Conservation (phyloP, 2,797 vertebrate species). For the Graptemys geographica region DNA sequence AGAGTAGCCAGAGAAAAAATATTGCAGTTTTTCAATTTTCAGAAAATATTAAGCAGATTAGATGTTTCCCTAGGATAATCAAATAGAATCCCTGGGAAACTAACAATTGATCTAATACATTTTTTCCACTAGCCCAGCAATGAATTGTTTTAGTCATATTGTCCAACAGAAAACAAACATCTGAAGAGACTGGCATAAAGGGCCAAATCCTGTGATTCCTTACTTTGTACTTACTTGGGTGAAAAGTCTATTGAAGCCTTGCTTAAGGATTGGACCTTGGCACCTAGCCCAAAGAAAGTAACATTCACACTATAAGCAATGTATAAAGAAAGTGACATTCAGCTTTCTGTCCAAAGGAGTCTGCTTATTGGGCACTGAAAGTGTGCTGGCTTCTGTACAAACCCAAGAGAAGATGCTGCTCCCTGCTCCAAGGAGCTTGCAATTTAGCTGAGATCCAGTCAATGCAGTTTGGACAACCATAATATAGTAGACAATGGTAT, state of each 20-base stretch:
- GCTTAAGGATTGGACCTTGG: background rate
- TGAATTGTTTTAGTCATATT: background rate
- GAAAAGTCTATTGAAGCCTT: background rate
- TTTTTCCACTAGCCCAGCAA: background rate
- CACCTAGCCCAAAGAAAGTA: background rate
- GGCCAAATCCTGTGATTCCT: background rate
- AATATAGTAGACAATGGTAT: background rate
- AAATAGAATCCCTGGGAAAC: background rate
- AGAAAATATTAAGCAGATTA: constrained; percentile 2
- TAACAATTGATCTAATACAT: background rate
- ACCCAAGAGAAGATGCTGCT: background rate
- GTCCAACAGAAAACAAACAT: background rate
- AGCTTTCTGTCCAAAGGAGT: background rate
- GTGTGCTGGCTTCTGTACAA: background rate
- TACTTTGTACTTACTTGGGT: background rate
- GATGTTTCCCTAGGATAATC: background rate
- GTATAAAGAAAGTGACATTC: accelerated
- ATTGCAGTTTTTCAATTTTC: constrained; percentile 20
- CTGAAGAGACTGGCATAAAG: background rate
- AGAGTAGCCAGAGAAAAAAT: constrained; percentile 37
- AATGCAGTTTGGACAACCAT: background rate
- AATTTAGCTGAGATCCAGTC: background rate
- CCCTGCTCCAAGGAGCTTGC: background rate
- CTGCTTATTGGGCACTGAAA: background rate
- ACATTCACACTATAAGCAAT: background rate